Evolutionary conservation across 2,888 invertebrate genomes (phyloP).

Genomic region (Troilus luridus): DNA sequence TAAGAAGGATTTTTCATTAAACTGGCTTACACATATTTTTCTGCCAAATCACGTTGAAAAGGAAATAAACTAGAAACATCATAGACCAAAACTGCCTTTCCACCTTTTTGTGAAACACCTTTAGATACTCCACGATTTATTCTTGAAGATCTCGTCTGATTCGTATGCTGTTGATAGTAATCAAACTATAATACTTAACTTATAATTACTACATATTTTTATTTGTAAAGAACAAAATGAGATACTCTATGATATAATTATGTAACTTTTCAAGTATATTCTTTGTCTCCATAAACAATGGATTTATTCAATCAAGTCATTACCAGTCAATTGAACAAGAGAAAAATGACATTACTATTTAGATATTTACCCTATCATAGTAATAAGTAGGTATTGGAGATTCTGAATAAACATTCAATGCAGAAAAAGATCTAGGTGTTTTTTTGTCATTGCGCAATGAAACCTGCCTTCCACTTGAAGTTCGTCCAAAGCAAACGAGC

Average conservation of each 20-base stretch:
- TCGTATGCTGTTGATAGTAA: conserved; percentile 47
- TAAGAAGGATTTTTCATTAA: not conserved
- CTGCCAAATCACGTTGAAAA: conserved; percentile 84
- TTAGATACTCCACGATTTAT: conserved; percentile 61
- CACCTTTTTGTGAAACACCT: conserved; percentile 64
- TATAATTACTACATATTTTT: too few relatives aligned
- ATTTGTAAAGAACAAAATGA: too few relatives aligned
- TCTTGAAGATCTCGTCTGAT: conserved; percentile 57
- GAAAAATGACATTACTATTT: not conserved
- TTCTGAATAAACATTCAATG: conserved; percentile 72
- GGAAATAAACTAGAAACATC: conserved; percentile 83
- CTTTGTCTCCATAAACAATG: not conserved
- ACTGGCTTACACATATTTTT: conserved; percentile 79
- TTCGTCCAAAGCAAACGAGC: conserved; percentile 88
- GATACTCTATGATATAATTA: not conserved
- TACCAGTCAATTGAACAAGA: not conserved
- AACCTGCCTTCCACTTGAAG: conserved; percentile 71
- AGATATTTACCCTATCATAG: conserved; percentile 78
- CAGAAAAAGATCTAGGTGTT: conserved; percentile 85
- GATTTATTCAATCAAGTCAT: not conserved
- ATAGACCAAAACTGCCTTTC: conserved; percentile 80
- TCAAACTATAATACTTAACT: not conserved
- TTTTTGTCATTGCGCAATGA: conserved; percentile 77
- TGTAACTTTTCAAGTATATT: not conserved
- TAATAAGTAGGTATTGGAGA: conserved; percentile 73